Conservation (phyloP, 1,140 invertebrate species). For the Berghia stephanieae region DNA sequence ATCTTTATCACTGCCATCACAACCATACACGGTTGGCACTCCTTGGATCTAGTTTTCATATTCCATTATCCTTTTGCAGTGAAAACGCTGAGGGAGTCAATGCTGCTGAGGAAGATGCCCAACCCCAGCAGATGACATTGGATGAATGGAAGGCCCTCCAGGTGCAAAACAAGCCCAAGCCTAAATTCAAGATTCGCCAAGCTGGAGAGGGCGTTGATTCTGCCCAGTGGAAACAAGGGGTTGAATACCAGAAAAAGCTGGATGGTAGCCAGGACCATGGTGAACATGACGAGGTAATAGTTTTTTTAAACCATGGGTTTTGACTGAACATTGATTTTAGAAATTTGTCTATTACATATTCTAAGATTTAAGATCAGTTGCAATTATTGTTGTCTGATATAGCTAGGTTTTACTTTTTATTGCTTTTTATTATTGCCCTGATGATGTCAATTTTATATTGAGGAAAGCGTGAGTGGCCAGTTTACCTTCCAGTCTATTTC, state of each 20-base stretch:
- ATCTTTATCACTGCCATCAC: no score
- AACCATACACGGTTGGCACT: no score
- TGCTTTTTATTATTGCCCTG: no score
- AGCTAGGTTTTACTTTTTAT: no score
- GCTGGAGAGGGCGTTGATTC: conserved; percentile 54
- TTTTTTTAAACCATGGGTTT: neutral
- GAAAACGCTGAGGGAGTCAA: conserved; percentile 48
- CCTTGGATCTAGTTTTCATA: no score
- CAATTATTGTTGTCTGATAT: no score
- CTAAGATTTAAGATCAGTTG: no score
- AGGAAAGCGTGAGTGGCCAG: no score
- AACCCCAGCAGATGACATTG: conserved; percentile 57
- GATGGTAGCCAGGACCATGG: conserved; percentile 42
- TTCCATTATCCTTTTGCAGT: no score
- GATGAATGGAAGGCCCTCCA: conserved; percentile 61
- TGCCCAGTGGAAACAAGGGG: conserved; percentile 53
- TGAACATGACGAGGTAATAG: conserved; percentile 42
- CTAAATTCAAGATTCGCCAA: conserved; percentile 57
- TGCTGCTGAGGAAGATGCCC: conserved; percentile 42
- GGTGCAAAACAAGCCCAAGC: conserved; percentile 45
- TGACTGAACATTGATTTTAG: conserved; percentile 1
- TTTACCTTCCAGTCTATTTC: no score
- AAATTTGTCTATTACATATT: no score
- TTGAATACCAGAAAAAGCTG: conserved; percentile 52
- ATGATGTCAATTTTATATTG: no score